These are phyloP conservation scores for Caranx melampygus DNA, from an alignment of 2,113 vertebrate genomes.

Conservation along the genomic window DNA sequence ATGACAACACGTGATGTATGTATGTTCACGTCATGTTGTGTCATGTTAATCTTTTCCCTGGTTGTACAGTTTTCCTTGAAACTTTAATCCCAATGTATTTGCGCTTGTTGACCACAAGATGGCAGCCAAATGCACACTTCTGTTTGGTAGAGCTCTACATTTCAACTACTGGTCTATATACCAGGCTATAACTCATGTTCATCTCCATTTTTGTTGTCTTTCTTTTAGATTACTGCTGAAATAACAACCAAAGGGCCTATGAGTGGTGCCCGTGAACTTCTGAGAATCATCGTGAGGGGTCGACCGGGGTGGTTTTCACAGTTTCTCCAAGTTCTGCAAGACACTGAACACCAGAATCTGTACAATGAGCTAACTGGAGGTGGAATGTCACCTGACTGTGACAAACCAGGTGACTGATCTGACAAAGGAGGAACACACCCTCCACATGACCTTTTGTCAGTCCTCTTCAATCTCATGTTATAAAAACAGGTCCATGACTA, in stretches of 20 bases:
- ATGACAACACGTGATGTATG: neutral
- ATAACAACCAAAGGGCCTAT: conserved; percentile 65
- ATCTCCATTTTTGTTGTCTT: neutral
- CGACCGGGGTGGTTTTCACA: conserved; percentile 87
- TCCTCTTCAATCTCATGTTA: neutral
- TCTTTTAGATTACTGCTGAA: conserved; percentile 79
- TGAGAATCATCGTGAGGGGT: conserved; percentile 87
- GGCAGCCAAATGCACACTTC: conserved; percentile 46
- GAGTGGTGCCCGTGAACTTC: conserved; percentile 84
- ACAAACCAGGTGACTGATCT: conserved; percentile 52
- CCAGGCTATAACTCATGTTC: neutral
- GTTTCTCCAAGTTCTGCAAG: conserved; percentile 83
- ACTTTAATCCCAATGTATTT: neutral
- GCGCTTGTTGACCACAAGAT: conserved; percentile 53
- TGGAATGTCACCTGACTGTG: conserved; percentile 51
- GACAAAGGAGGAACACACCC: neutral
- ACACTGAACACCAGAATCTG: conserved; percentile 79
- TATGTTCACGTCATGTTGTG: neutral
- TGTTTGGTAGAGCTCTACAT: neutral
- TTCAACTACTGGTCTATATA: neutral
- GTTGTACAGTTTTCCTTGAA: neutral
- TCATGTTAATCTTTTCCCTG: neutral
- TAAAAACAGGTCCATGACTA: too few relatives aligned
- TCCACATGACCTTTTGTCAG: neutral
- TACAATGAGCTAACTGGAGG: conserved; percentile 80